Base-by-base conservation (phyloP, 2,113 vertebrate species). In the Mystacornis crossleyi region DNA sequence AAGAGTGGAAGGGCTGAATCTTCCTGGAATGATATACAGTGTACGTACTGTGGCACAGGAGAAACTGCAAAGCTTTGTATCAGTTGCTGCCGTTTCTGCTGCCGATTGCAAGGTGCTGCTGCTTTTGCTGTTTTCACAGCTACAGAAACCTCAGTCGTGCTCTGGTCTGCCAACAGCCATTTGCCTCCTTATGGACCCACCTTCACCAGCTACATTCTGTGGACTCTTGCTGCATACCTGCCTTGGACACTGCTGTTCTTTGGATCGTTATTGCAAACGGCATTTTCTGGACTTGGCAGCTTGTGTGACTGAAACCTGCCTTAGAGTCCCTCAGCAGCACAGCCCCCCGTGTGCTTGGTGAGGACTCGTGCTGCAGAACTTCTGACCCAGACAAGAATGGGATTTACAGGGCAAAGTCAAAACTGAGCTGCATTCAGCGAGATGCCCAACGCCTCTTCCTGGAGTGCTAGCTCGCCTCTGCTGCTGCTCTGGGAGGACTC, bases 401-500 rank as follows among this genome's bases (percentile, higher is more conserved):
- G 81, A 94, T 96, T 85, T 85, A 61, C 77, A 43, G 75, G 75
- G 28, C 81, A 53, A 80, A 95, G 92, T 65, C 94, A 73, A 81
- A 89, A 97, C 90, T 97, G 94, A 97, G 61, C 86, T 38, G 53
- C 74, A 50, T 78, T 91, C 88, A 95, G 73, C 98, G 98, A 97
- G 84, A 98, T 98, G 98, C 97, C 95, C 97, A 98, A 98, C 97
- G 89, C 97, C 67, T 98, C 98, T 90, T 91, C 96, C 94, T 98
- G 97, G 91, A 97, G 97, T 74, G 95, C 93, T 33, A 98, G 97
- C 34, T 98, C 98, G 14, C 97, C 98, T 73, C 95, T 95, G 54
- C 95, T 98, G 88, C 91, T 98, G 93, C 97, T 98, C 89, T 99
- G 98, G 86, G 98, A 98, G 87, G 98, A 98, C 80, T 98, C 97